These are phyloP conservation scores for Penaeus monodon DNA, from an alignment of 2,888 invertebrate genomes.

Conservation along the genomic window DNA sequence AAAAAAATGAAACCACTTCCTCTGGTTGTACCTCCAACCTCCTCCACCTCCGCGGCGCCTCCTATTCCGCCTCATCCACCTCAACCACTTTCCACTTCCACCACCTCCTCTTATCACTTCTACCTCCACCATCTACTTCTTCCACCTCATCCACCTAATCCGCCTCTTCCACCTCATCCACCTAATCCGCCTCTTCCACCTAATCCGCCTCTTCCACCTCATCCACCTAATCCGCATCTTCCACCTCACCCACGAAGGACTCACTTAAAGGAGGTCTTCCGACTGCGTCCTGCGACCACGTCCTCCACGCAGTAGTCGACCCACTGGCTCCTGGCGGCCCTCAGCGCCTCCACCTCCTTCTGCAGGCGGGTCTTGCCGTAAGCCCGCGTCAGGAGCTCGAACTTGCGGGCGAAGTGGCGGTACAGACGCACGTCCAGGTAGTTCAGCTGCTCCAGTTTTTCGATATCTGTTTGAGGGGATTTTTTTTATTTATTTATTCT, in stretches of 20 bases:
- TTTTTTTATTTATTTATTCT: too few relatives aligned
- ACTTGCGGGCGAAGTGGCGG: slow-evolving; percentile 28
- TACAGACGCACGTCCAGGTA: slow-evolving; percentile 22
- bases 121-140: too few relatives aligned
- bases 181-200: too few relatives aligned
- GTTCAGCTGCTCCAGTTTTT: slow-evolving; percentile 13
- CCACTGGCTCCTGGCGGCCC: neutral
- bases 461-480: neutral
- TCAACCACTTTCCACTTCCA: too few relatives aligned
- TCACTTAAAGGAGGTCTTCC: slow-evolving; percentile 19
- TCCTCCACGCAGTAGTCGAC: slow-evolving; percentile 21
- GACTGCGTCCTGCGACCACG: slow-evolving; percentile 6
- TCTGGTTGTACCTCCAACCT: too few relatives aligned
- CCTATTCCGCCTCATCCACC: rapidly evolving
- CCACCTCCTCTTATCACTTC: too few relatives aligned
- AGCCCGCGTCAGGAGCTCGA: slow-evolving; percentile 6
- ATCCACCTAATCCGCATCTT: too few relatives aligned
- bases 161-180: too few relatives aligned
- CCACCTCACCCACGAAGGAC: neutral
- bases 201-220: too few relatives aligned
- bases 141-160: too few relatives aligned
- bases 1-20: too few relatives aligned
- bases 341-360: slow-evolving; percentile 24
- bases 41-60: too few relatives aligned
- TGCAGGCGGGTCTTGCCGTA: slow-evolving; percentile 2